These are phyloP conservation scores for Itoplectis maculator DNA, from an alignment of 2,888 invertebrate genomes.

Conservation along the genomic window DNA sequence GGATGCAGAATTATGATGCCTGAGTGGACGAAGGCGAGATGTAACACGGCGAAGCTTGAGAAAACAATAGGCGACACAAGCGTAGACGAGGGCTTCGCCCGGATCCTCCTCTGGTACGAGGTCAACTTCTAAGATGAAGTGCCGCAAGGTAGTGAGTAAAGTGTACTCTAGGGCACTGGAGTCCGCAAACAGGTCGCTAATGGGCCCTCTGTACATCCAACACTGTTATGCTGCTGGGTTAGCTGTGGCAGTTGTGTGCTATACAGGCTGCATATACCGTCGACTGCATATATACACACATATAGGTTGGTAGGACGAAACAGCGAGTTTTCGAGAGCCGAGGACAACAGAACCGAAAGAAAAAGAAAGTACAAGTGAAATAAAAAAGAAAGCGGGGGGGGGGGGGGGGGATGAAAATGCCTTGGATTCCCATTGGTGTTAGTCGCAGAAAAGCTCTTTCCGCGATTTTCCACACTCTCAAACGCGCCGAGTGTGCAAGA, in stretches of 20 bases:
- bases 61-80: constrained; percentile 39
- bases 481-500: not conserved
- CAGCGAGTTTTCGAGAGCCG: not conserved
- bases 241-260: constrained; percentile 15
- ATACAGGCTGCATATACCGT: not conserved
- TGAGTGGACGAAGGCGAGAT: not conserved
- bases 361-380: not conserved
- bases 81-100: constrained; percentile 20
- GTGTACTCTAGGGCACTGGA: constrained; percentile 70
- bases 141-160: constrained; percentile 68
- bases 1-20: constrained; percentile 8
- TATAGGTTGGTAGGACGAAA: not conserved
- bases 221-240: constrained; percentile 39
- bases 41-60: constrained; percentile 17
- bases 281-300: not conserved
- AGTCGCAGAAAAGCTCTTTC: not conserved
- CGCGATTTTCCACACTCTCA: not conserved
- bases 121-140: constrained; percentile 76
- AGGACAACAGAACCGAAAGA: not conserved
- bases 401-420: not conserved
- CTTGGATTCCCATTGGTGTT: not conserved
- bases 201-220: constrained; percentile 68
- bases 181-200: constrained; percentile 76
- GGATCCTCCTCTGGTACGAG: constrained; percentile 63
- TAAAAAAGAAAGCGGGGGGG: too few relatives aligned